These are phyloP conservation scores for Sebastes glaucus DNA, from an alignment of 2,797 vertebrate species.

Conservation along the genomic window DNA sequence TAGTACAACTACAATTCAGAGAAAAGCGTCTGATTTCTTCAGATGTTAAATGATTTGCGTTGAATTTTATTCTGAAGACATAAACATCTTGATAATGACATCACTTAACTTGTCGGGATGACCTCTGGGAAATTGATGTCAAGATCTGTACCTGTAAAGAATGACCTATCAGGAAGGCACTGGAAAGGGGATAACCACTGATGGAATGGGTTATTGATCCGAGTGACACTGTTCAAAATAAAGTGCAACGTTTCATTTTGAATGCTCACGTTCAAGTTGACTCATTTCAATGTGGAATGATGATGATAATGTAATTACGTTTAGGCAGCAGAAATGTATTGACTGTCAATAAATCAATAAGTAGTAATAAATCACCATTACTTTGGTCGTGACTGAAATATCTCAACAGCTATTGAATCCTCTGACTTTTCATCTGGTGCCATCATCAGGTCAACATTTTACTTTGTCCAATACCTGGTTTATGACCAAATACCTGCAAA, in stretches of 20 bases:
- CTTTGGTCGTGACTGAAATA: not conserved
- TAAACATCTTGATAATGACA: not conserved
- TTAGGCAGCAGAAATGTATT: not conserved
- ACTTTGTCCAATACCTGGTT: not conserved
- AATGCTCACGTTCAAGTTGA: not conserved
- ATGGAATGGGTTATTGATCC: slow-evolving; percentile 47
- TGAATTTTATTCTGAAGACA: not conserved
- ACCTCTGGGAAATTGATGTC: not conserved
- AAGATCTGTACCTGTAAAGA: not conserved
- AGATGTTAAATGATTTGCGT: not conserved
- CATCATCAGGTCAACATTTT: not conserved
- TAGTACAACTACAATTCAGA: not conserved
- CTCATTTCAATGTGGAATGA: not conserved
- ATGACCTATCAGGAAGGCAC: not conserved
- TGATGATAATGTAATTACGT: no score
- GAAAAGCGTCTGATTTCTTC: not conserved
- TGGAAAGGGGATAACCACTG: not conserved
- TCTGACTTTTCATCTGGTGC: not conserved
- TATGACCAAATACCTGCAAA: not conserved
- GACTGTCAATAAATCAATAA: not conserved
- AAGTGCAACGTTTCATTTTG: not conserved
- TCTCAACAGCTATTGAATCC: not conserved
- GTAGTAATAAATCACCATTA: not conserved
- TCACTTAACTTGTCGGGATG: not conserved
- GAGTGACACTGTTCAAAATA: not conserved